Conservation (phyloP, 37 sponge, comb jelly and placozoan species). For the Dysidea cf. avara region DNA sequence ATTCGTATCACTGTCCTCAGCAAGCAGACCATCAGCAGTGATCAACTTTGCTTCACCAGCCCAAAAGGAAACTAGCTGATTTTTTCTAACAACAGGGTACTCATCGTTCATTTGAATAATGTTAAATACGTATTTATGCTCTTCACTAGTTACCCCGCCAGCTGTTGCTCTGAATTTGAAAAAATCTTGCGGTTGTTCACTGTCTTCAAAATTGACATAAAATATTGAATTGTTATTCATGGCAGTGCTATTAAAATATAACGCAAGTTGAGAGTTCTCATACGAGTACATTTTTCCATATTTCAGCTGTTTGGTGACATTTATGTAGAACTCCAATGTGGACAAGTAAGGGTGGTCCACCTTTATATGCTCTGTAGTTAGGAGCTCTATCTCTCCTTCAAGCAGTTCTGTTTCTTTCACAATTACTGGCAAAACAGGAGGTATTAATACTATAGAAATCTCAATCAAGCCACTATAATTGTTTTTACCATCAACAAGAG, state of each 20-base stretch:
- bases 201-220: constrained; percentile 35
- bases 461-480: not conserved
- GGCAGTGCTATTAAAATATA: not conserved
- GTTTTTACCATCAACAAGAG: constrained; percentile 41
- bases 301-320: not conserved
- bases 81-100: constrained; percentile 13
- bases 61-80: constrained; percentile 9
- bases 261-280: not conserved
- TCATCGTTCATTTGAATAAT: constrained; percentile 49
- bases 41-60: constrained; percentile 29
- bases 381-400: constrained; percentile 1
- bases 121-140: not conserved
- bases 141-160: not conserved
- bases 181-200: constrained; percentile 17
- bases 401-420: not conserved
- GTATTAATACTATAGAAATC: constrained; percentile 32
- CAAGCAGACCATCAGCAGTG: not conserved
- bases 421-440: constrained; percentile 13
- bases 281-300: constrained; percentile 4
- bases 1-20: constrained; percentile 42
- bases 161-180: constrained; percentile 22
- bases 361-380: constrained; percentile 8
- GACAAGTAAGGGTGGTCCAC: constrained; percentile 30
- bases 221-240: constrained; percentile 15
- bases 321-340: not conserved